phyloP scores from a whole-genome alignment of 2,797 vertebrate genomes.

The Periparus ater region DNA sequence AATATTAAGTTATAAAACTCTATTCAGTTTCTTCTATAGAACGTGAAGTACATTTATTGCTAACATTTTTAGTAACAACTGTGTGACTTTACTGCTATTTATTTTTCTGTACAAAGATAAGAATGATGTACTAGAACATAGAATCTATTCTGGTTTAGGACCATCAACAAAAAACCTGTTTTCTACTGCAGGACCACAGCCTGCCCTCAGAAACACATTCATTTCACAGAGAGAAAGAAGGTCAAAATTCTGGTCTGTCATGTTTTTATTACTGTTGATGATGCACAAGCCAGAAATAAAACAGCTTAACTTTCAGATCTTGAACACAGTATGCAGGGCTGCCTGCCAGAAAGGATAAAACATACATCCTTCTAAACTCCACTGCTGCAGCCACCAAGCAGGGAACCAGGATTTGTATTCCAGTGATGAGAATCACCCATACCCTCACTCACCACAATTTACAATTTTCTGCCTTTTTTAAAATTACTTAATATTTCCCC shows the following conservation, averaged over 20 bases:
- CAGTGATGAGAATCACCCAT: background rate
- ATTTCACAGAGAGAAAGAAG: constrained; percentile 4
- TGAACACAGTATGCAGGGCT: background rate
- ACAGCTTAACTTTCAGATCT: constrained; percentile 55
- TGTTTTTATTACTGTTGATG: constrained; percentile 39
- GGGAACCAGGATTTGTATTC: background rate
- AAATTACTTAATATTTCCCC: background rate
- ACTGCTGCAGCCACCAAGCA: background rate
- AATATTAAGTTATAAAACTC: background rate
- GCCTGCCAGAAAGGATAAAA: constrained; percentile 48
- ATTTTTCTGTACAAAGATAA: background rate
- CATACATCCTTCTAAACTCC: background rate
- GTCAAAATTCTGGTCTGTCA: constrained; percentile 25
- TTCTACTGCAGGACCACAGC: background rate
- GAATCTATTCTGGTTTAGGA: background rate
- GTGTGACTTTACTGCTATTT: background rate
- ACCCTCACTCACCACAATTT: background rate
- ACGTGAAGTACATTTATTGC: background rate
- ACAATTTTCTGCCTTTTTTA: background rate
- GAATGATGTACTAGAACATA: background rate
- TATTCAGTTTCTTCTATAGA: background rate
- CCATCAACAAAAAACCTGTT: background rate
- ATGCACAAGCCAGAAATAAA: constrained; percentile 59
- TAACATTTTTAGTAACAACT: background rate
- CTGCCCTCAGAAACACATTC: background rate